A percentile compares a stretch with the other conserved stretches of the same genome.
Evolutionary conservation across 2,797 vertebrate genomes (phyloP).

Genomic region (Mycteria americana): DNA sequence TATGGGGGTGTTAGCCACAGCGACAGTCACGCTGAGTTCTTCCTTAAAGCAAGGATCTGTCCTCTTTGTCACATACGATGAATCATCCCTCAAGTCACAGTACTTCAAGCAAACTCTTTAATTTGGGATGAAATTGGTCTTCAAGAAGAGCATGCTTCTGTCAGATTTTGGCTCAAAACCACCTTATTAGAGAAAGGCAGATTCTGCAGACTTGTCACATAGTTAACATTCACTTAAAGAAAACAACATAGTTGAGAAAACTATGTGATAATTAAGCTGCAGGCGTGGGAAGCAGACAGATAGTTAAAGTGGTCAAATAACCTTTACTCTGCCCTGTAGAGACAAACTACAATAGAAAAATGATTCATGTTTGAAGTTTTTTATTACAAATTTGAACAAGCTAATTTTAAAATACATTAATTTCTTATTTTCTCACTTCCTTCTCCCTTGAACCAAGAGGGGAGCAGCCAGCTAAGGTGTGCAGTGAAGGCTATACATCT

Average conservation of each 20-base stretch:
- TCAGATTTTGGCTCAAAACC: conserved; percentile 5
- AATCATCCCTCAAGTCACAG: conserved; percentile 2
- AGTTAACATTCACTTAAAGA: conserved; percentile 49
- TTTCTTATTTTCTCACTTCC: not conserved
- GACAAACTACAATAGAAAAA: not conserved
- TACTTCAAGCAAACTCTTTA: not conserved
- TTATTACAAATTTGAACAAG: not conserved
- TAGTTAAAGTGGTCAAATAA: not conserved
- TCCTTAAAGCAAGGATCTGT: not conserved
- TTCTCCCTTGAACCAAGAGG: not conserved
- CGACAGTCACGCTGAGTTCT: not conserved
- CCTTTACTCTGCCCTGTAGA: conserved; percentile 4
- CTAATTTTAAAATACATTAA: not conserved
- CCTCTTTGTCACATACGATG: not conserved
- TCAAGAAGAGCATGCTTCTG: not conserved
- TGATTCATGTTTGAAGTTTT: not conserved
- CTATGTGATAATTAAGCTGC: conserved; percentile 30
- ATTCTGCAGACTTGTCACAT: conserved; percentile 3
- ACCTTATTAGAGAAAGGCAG: not conserved
- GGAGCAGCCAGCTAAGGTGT: not conserved
- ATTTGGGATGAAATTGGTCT: not conserved
- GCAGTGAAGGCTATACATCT: not conserved
- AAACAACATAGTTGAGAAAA: conserved; percentile 29
- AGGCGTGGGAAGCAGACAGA: conserved; percentile 1
- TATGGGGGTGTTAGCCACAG: conserved; percentile 3